Evolutionary conservation across 2,888 invertebrate species (phyloP), one percentile per base, ranked within the genome.

Genomic region (Priocnemis perturbator): DNA sequence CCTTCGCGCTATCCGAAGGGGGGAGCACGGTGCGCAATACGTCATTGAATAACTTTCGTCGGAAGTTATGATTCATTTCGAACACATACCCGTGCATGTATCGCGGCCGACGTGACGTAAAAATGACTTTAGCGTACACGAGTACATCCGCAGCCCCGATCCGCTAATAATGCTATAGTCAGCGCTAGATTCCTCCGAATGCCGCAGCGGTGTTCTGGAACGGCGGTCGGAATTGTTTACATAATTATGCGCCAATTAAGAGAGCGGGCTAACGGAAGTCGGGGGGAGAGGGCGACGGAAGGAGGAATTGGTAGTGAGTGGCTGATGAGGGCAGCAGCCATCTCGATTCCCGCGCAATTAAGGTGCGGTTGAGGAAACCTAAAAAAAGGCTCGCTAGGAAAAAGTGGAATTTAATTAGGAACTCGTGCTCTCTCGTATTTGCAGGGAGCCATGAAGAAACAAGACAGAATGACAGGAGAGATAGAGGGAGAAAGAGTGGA

Each of bases 171-270:
- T 11, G 37, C 37, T 11, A 7, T 26, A 37, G 37, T 37, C 37
- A 37, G 37, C 37, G 37, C 7, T 37, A 37, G 37, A 37, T 11
- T 37, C 37, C 4, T 37, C 7, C 37, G 37, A 37, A 37, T 37
- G 37, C 37, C 37, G 37, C 37, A 23, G 66, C 66, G 19, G 48
- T 19, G 17, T 37, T 63, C 48, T 37, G 7, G 57, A 67, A 73
- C 72, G 81, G 76, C 79, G 75, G 73, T 59, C 17, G 69, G 73
- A 81, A 86, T 83, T 86, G 85, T 86, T 86, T 85, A 85, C 86
- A 84, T 88, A 86, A 88, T 87, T 87, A 86, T 85, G 84, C 81
- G 84, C 86, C 88, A 87, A 88, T 88, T 87, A 88, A 85, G 85
- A 83, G 84, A 76, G 71, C 69, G 66, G 71, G 71, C 73, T 64